phyloP scores from a whole-genome alignment of 1,140 invertebrate genomes.

The Batillaria attramentaria region DNA sequence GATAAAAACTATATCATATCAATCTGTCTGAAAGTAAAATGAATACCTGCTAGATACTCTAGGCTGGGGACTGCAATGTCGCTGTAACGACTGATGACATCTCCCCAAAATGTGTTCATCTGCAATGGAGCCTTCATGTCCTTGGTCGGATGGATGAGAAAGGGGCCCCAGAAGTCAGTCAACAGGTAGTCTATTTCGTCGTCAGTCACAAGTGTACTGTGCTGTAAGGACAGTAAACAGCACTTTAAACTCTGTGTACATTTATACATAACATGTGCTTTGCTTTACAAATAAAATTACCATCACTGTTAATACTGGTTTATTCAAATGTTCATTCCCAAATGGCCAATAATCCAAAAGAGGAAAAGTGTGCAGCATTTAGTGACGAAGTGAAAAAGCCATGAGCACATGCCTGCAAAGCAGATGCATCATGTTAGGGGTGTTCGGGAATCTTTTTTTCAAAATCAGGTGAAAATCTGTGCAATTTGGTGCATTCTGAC shows the following conservation, averaged over 20 bases:
- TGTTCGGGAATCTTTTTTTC: not conserved
- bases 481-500: not conserved
- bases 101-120: slow-evolving; percentile 77
- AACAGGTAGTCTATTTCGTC: slow-evolving; percentile 73
- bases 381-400: too few relatives aligned
- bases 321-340: too few relatives aligned
- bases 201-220: slow-evolving; percentile 53
- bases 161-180: slow-evolving; percentile 82
- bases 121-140: slow-evolving; percentile 47
- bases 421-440: not conserved
- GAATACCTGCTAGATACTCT: slow-evolving; percentile 70
- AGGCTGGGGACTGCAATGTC: slow-evolving; percentile 82
- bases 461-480: not conserved
- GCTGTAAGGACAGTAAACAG: slow-evolving; percentile 39
- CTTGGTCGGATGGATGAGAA: slow-evolving; percentile 68
- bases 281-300: too few relatives aligned
- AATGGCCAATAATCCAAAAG: too few relatives aligned
- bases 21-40: not conserved
- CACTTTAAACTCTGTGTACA: too few relatives aligned
- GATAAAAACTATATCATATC: not conserved
- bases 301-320: too few relatives aligned
- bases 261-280: too few relatives aligned
- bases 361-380: too few relatives aligned
- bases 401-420: not conserved
- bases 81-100: slow-evolving; percentile 78